Evolutionary conservation across 2,888 invertebrate species (phyloP).

Genomic region (Byasa hedistus): DNA sequence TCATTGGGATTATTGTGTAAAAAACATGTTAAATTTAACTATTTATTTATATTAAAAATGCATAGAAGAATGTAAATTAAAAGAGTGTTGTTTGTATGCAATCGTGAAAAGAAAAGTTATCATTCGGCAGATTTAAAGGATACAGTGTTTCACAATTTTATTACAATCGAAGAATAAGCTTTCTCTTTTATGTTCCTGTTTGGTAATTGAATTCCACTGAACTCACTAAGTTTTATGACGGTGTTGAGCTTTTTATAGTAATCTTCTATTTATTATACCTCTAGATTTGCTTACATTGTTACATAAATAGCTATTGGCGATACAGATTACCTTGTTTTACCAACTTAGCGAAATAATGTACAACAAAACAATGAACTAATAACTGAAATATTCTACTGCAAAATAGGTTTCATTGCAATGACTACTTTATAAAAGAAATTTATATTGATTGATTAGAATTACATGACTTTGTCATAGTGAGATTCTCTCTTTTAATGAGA

Average conservation of each 20-base stretch:
- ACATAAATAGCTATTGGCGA: neutral
- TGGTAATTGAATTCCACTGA: slow-evolving; percentile 17
- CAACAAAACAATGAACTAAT: neutral
- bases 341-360: neutral
- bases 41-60: neutral
- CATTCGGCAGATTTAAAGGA: slow-evolving; percentile 20
- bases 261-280: slow-evolving; percentile 7
- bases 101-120: slow-evolving; percentile 10
- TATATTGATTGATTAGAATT: no score
- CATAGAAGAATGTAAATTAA: neutral
- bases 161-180: slow-evolving; percentile 22
- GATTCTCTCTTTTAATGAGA: no score
- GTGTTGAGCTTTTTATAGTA: slow-evolving; percentile 15
- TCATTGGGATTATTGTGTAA: no score
- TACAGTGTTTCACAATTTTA: slow-evolving; percentile 21
- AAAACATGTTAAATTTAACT: no score
- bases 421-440: no score
- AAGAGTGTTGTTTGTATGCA: neutral
- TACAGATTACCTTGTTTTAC: neutral
- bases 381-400: no score
- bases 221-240: slow-evolving; percentile 19
- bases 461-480: no score
- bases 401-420: no score
- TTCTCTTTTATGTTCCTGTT: slow-evolving; percentile 6
- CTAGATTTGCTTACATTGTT: slow-evolving; percentile 6